Base-by-base conservation (phyloP, 2,113 vertebrate genomes). In the Falco punctatus region DNA sequence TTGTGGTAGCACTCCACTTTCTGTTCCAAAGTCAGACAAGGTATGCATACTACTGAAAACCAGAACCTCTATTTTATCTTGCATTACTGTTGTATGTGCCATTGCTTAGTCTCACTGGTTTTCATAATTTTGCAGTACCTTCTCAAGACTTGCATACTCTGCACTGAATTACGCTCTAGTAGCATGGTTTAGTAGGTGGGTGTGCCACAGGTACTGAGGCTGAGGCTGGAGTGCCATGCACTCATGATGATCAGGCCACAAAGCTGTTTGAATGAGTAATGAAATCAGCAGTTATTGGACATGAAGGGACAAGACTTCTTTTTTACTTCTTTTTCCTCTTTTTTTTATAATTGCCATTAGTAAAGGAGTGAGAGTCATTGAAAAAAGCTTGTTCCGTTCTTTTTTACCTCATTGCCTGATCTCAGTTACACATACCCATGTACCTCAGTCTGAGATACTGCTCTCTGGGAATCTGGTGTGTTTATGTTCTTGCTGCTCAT, bases 351-450 rank as follows among this genome's bases (percentile, higher is more conserved):
- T 52, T 61, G 10, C n/a, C 21, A 17, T 58, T 49, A 81, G 7
- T 28, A 32, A 73, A 80, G 27, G 10, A 77, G 22, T 11, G 13
- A 38, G 18, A 22, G 11, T 49, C 58, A 74, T 84, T 54, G 27
- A 85, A 24, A 46, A 66, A 84, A 86, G 2, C 7, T 78, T 67
- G 27, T 66, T 57, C 26, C 0, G 0, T 73, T 57, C 4, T 0
- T 58, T 57, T 88, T 88, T 73, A 65, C 9, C 7, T 88, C 21
- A 4, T 32, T 90, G 69, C 32, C 46, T 81, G 30, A 12, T 81
- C 15, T 67, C 42, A 46, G 28, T 42, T 87, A 22, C 12, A 2
- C 3, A 11, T 42, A 23, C 46, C 61, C 12, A 2, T 4, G 13
- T 42, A 23, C 42, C 61, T 87, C 57, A 51, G 0, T 33, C 14